phyloP scores from a whole-genome alignment of 2,113 vertebrate species.

The Apus apus region DNA sequence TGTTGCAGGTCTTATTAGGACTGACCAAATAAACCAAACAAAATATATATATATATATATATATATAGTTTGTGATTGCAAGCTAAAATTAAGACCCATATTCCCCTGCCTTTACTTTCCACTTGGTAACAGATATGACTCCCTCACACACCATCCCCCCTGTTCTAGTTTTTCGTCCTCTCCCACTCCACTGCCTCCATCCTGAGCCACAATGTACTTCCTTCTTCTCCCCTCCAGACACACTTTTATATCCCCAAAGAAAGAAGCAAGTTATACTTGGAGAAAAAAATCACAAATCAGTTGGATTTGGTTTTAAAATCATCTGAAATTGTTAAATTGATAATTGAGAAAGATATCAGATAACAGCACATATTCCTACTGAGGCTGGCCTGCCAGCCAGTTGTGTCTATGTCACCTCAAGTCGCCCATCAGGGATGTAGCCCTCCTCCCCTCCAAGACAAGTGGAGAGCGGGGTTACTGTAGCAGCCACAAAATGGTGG shows the following conservation, averaged over 20 bases:
- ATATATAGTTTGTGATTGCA: background rate
- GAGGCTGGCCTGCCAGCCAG: background rate
- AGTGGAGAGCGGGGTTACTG: background rate
- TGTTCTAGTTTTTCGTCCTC: background rate
- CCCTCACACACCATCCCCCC: background rate
- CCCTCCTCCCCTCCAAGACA: fast-evolving
- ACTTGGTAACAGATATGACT: background rate
- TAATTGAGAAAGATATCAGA: background rate
- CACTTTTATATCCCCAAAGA: background rate
- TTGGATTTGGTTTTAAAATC: background rate
- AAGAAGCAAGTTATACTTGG: background rate
- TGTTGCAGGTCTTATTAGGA: background rate
- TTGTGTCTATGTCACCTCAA: background rate
- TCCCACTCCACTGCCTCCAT: background rate
- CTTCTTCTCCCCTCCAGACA: background rate
- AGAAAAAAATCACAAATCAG: background rate
- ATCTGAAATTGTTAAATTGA: background rate
- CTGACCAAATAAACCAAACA: background rate
- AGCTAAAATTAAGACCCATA: background rate
- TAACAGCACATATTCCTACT: background rate
- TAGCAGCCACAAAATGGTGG: too few species aligned
- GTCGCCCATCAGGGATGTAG: fast-evolving
- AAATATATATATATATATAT: background rate
- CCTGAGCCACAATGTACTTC: fast-evolving
- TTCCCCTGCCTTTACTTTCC: background rate